Evolutionary conservation across 2,888 invertebrate genomes (phyloP).

Genomic region (Plagodis pulveraria): DNA sequence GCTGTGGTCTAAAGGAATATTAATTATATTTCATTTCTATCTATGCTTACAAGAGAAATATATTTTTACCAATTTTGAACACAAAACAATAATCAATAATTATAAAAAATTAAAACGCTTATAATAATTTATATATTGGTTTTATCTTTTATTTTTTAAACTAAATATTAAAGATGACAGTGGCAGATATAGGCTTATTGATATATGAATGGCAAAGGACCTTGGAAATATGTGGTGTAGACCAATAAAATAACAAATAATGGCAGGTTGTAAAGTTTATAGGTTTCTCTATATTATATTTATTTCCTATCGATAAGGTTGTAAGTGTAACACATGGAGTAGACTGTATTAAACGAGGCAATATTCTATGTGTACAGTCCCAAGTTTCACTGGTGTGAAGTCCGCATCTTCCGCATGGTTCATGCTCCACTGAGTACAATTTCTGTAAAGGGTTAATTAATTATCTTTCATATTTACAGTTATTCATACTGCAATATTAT

Average conservation of each 20-base stretch:
- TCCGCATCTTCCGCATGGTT: too few relatives aligned
- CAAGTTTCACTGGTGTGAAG: too few relatives aligned
- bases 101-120: constrained; percentile 8
- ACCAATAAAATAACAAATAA: constrained; percentile 1
- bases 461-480: too few relatives aligned
- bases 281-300: constrained; percentile 2
- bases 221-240: not conserved
- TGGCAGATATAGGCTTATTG: too few relatives aligned
- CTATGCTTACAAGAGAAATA: constrained; percentile 3
- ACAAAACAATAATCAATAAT: constrained; percentile 2
- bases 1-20: not conserved
- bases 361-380: too few relatives aligned
- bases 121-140: not conserved
- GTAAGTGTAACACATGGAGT: not conserved
- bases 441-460: too few relatives aligned
- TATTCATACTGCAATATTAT: too few relatives aligned
- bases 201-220: not conserved
- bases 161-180: too few relatives aligned
- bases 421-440: too few relatives aligned
- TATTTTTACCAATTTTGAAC: not conserved
- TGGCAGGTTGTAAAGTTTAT: constrained; percentile 6
- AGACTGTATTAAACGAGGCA: too few relatives aligned
- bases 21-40: not conserved
- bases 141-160: not conserved
- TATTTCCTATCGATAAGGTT: constrained; percentile 1